Percentiles rank a stretch among this genome's conserved stretches.
phyloP scores from a whole-genome alignment of 2,888 invertebrate species.

The Synanthedon myopaeformis region DNA sequence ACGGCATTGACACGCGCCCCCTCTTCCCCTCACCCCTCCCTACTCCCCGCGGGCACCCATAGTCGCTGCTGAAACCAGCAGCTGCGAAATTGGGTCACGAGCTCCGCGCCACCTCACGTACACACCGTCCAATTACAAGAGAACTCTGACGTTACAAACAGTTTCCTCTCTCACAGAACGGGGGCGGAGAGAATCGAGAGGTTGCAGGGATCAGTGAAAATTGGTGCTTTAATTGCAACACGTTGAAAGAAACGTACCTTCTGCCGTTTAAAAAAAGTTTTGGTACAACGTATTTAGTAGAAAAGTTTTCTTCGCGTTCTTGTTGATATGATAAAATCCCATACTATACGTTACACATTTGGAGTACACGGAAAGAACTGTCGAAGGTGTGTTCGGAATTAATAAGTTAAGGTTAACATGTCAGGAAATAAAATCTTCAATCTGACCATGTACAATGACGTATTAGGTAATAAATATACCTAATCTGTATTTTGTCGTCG shows the following conservation, averaged over 20 bases:
- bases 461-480: too few species aligned
- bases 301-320: too few species aligned
- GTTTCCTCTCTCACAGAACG: neutral
- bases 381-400: too few species aligned
- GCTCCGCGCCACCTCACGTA: constrained; percentile 57
- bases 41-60: constrained; percentile 7
- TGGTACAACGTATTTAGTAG: too few species aligned
- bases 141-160: constrained; percentile 28
- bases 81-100: constrained; percentile 69
- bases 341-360: constrained; percentile 22
- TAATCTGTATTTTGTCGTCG: too few species aligned
- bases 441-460: too few species aligned
- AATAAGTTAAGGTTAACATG: too few species aligned
- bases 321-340: constrained; percentile 30
- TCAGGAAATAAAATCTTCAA: too few species aligned
- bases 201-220: constrained; percentile 13
- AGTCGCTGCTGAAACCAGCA: constrained; percentile 66
- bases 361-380: constrained; percentile 22
- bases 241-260: constrained; percentile 51
- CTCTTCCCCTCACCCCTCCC: constrained; percentile 28
- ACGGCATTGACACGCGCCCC: constrained; percentile 68
- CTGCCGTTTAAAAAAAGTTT: constrained; percentile 28
- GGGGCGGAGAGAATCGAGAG: constrained; percentile 7
- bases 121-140: constrained; percentile 35
- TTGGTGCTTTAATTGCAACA: constrained; percentile 36